phyloP scores from a whole-genome alignment of 2,797 vertebrate species.

The Heterohyrax brucei region DNA sequence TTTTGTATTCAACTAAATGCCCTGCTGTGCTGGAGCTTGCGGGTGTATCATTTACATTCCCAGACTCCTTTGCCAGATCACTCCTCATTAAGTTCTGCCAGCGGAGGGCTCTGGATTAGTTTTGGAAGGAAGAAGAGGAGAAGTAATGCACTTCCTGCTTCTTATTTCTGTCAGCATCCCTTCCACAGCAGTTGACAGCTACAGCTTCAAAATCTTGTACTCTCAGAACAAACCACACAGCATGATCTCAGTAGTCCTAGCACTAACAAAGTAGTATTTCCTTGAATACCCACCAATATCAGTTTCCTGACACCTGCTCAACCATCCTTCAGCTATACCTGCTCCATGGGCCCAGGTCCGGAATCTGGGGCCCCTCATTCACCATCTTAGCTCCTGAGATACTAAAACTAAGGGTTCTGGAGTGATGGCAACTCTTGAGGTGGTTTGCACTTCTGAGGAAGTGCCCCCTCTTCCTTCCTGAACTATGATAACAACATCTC shows the following conservation, averaged over 20 bases:
- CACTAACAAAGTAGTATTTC: neutral
- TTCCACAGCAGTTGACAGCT: neutral
- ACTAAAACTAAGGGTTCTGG: too few species aligned
- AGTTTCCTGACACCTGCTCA: neutral
- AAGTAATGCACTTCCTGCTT: neutral
- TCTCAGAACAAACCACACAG: neutral
- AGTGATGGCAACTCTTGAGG: neutral
- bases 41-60: neutral
- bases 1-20: neutral
- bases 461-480: neutral
- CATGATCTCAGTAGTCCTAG: neutral
- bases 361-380: neutral
- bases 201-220: neutral
- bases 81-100: neutral
- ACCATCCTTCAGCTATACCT: neutral
- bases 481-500: neutral
- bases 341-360: neutral
- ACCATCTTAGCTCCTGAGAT: neutral
- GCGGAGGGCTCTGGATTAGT: neutral
- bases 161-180: neutral
- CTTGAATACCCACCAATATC: neutral
- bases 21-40: neutral
- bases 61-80: neutral
- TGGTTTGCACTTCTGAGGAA: neutral
- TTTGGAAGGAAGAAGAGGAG: neutral